Conservation (phyloP, 2,888 invertebrate species). For the Drosophila kanekoi region DNA sequence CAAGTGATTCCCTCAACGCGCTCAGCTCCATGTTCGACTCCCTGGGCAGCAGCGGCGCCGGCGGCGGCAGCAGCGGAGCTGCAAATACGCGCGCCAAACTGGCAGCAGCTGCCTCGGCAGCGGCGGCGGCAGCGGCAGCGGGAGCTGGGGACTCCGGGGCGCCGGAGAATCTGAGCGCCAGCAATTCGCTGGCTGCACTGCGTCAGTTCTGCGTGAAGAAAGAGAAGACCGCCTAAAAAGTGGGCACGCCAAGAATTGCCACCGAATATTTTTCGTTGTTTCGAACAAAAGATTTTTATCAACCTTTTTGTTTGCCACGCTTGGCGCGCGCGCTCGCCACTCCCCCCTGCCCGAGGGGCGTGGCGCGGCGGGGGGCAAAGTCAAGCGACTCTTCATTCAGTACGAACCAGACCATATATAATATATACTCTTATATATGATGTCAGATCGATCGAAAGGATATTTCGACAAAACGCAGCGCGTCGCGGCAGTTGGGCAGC, state of each 20-base stretch:
- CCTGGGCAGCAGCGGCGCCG: slow-evolving; percentile 85
- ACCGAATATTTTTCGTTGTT: slow-evolving; percentile 76
- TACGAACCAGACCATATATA: slow-evolving; percentile 8
- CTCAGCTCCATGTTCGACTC: slow-evolving; percentile 96
- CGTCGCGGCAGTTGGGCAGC: slow-evolving; percentile 14
- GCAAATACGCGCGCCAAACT: slow-evolving; percentile 83
- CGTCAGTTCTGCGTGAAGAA: slow-evolving; percentile 99
- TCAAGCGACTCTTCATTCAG: slow-evolving; percentile 31
- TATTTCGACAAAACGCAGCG: slow-evolving; percentile 22
- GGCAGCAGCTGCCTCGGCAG: slow-evolving; percentile 84
- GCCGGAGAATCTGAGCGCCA: slow-evolving; percentile 84
- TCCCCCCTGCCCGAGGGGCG: not conserved
- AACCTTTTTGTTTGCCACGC: slow-evolving; percentile 79
- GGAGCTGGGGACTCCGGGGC: slow-evolving; percentile 44
- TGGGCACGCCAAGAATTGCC: slow-evolving; percentile 49
- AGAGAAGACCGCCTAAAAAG: slow-evolving; percentile 87
- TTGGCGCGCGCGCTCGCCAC: slow-evolving; percentile 24
- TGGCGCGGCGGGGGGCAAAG: slow-evolving; percentile 21
- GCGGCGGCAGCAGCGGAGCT: slow-evolving; percentile 37
- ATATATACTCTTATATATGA: slow-evolving; percentile 1
- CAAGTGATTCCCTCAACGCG: slow-evolving; percentile 90
- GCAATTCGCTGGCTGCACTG: slow-evolving; percentile 96
- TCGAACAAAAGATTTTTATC: slow-evolving; percentile 69
- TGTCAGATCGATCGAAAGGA: slow-evolving; percentile 31
- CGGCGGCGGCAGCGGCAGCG: slow-evolving; percentile 18